Conservation (phyloP, 2,888 invertebrate species). For the Drosophila meridiana region DNA sequence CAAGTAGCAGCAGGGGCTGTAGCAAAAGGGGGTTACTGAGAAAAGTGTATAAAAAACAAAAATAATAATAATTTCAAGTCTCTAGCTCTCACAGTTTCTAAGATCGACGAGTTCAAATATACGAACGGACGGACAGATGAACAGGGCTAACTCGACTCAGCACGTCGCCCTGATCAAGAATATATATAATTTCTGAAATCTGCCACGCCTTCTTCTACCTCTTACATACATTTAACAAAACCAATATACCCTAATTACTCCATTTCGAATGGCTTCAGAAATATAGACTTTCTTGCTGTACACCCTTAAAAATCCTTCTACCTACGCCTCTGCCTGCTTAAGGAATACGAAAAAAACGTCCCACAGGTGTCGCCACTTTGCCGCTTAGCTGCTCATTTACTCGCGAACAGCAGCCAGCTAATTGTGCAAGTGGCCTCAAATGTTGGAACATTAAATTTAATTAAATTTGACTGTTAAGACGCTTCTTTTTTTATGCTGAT, state of each 20-base stretch:
- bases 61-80: no score
- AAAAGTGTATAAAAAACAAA: neutral
- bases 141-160: no score
- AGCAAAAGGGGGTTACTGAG: slow-evolving; percentile 12
- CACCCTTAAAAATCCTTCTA: neutral
- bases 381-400: slow-evolving; percentile 72
- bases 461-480: slow-evolving; percentile 67
- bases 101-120: no score
- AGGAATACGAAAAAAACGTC: slow-evolving; percentile 30
- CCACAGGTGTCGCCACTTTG: slow-evolving; percentile 77
- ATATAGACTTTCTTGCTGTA: no score
- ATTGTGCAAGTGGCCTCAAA: slow-evolving; percentile 72
- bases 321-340: neutral
- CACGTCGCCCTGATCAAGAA: no score
- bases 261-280: no score
- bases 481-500: slow-evolving; percentile 69
- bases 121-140: no score
- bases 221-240: no score
- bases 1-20: slow-evolving; percentile 29
- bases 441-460: slow-evolving; percentile 65
- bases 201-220: no score
- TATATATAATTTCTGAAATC: no score
- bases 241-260: no score
- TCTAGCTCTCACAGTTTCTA: no score
- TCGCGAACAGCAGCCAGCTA: slow-evolving; percentile 52